Conservation (phyloP, 2,888 invertebrate species). For the Agrotis clavis region DNA sequence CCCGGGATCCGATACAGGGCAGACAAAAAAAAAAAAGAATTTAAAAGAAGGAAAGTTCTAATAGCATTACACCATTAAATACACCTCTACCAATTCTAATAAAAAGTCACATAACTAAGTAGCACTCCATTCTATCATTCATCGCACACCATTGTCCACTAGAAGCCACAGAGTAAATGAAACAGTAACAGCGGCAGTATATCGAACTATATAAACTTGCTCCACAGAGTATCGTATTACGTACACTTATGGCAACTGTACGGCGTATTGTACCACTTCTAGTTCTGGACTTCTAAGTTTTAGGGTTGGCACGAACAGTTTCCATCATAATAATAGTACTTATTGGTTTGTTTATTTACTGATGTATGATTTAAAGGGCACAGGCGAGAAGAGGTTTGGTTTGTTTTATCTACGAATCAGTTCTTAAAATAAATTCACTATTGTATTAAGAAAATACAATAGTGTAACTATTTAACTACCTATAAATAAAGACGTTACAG, state of each 20-base stretch:
- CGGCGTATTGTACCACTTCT: constrained; percentile 58
- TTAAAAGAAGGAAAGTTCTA: too few species aligned
- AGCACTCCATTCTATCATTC: constrained; percentile 7
- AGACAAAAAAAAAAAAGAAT: too few species aligned
- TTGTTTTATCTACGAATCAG: too few species aligned
- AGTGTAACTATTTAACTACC: too few species aligned
- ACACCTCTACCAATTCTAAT: background rate
- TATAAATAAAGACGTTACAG: too few species aligned
- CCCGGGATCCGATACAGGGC: too few species aligned
- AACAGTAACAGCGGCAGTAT: constrained; percentile 3
- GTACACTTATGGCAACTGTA: constrained; percentile 61
- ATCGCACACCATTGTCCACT: constrained; percentile 6
- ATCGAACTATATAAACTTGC: constrained; percentile 45
- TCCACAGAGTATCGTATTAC: constrained; percentile 47
- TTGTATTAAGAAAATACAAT: too few species aligned
- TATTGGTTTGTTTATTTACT: too few species aligned
- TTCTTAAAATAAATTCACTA: too few species aligned
- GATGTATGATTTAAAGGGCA: too few species aligned
- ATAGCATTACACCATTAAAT: background rate
- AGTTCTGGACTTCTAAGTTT: constrained; percentile 44
- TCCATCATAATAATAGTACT: too few species aligned
- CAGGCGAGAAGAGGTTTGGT: too few species aligned
- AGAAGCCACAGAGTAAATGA: constrained; percentile 28
- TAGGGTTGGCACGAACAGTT: constrained; percentile 39
- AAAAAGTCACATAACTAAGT: constrained; percentile 1